These are phyloP conservation scores for Masnerella sp. DNA, from an alignment of 2,888 invertebrate species.

Conservation along the genomic window DNA sequence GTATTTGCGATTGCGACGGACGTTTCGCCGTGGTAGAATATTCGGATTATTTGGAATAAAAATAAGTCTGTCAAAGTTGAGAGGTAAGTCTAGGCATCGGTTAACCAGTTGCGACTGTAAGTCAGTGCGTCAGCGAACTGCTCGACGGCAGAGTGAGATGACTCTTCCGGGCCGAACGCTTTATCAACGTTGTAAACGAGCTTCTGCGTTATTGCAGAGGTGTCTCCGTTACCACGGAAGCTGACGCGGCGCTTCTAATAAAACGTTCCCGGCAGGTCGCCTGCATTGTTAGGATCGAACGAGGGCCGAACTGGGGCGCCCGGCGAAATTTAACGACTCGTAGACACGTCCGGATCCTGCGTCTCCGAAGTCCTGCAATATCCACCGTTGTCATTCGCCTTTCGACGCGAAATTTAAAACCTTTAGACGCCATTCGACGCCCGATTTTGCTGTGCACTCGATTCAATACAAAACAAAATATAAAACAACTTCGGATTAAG, in stretches of 20 bases:
- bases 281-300: constrained; percentile 60
- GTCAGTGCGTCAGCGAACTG: constrained; percentile 52
- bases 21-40: no score
- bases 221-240: constrained; percentile 72
- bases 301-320: constrained; percentile 27
- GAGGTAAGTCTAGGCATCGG: constrained; percentile 47
- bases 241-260: constrained; percentile 76
- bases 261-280: constrained; percentile 68
- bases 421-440: constrained; percentile 14
- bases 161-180: constrained; percentile 65
- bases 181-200: constrained; percentile 77
- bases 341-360: constrained; percentile 40
- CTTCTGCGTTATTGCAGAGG: constrained; percentile 75
- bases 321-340: constrained; percentile 48
- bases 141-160: constrained; percentile 31
- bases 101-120: constrained; percentile 57
- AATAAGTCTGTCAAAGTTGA: constrained; percentile 53
- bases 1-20: no score
- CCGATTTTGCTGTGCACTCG: no score
- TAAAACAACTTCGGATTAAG: no score
- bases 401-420: constrained; percentile 44
- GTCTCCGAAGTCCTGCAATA: constrained; percentile 16
- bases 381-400: constrained; percentile 26
- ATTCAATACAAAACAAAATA: no score
- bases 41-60: constrained; percentile 41